These are phyloP conservation scores for Mastomys coucha DNA, from an alignment of 2,113 vertebrate species.

Conservation along the genomic window DNA sequence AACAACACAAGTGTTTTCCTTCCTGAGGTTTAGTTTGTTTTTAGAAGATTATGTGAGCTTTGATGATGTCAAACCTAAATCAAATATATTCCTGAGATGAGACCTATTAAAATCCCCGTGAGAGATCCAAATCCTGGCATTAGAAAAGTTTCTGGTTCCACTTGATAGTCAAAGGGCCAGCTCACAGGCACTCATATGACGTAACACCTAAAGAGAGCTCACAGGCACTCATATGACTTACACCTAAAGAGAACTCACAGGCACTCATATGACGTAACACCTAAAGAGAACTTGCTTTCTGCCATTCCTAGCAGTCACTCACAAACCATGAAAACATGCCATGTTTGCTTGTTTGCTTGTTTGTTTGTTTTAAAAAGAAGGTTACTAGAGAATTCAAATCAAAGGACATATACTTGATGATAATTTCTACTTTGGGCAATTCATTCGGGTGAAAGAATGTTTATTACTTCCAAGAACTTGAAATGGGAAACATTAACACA, in stretches of 20 bases:
- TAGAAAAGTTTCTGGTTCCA: background rate
- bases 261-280: background rate
- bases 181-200: background rate
- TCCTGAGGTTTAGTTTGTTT: background rate
- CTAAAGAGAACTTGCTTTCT: background rate
- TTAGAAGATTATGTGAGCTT: background rate
- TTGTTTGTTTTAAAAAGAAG: background rate
- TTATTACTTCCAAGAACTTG: background rate
- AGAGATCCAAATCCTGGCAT: background rate
- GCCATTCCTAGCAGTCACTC: background rate
- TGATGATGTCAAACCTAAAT: background rate
- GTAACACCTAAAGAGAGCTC: background rate
- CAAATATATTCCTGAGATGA: conserved; percentile 3
- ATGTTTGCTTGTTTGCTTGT: background rate
- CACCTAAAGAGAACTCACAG: too few relatives aligned
- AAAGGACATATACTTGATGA: background rate
- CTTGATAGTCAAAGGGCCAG: background rate
- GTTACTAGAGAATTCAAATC: background rate
- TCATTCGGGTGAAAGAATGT: background rate
- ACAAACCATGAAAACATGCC: background rate
- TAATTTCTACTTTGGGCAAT: conserved; percentile 9
- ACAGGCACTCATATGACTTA: background rate
- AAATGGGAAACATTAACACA: background rate
- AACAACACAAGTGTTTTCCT: background rate
- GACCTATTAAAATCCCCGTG: background rate